phyloP scores from a whole-genome alignment of 2,888 invertebrate genomes.

The Torymus auratus region DNA sequence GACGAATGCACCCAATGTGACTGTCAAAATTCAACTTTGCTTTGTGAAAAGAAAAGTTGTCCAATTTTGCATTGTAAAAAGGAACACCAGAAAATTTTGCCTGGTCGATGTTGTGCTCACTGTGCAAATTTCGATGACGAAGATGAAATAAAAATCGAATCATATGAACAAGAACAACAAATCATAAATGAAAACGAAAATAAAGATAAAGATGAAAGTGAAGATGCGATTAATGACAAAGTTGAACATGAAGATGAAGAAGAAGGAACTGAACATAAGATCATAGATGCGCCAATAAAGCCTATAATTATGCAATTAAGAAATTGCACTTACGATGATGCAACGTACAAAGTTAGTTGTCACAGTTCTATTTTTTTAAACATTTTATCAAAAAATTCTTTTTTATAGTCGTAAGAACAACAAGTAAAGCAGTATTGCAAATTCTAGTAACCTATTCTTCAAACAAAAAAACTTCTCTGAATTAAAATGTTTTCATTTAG shows the following conservation, averaged over 20 bases:
- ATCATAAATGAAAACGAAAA: too few relatives aligned
- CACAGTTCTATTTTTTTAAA: neutral
- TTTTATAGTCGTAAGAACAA: too few relatives aligned
- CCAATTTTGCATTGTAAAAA: conserved; percentile 91
- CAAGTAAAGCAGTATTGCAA: too few relatives aligned
- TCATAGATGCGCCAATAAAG: too few relatives aligned
- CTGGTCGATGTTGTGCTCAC: conserved; percentile 86
- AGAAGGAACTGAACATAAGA: neutral
- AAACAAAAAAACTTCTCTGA: too few relatives aligned
- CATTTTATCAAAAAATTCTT: too few relatives aligned
- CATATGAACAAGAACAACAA: too few relatives aligned
- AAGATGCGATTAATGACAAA: neutral
- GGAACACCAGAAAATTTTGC: conserved; percentile 82
- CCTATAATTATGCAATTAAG: neutral
- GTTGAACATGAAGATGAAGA: neutral
- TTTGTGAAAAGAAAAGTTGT: conserved; percentile 89
- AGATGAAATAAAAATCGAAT: too few relatives aligned
- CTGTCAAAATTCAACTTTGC: conserved; percentile 87
- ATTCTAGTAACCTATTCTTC: too few relatives aligned
- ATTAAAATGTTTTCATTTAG: too few relatives aligned
- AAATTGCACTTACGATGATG: neutral
- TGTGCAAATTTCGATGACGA: conserved; percentile 77
- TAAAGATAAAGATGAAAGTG: neutral
- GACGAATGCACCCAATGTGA: conserved; percentile 91
- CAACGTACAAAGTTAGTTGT: conserved; percentile 12